Evolutionary conservation across 2,113 vertebrate genomes (phyloP).

Genomic region (Bostrychus sinensis): DNA sequence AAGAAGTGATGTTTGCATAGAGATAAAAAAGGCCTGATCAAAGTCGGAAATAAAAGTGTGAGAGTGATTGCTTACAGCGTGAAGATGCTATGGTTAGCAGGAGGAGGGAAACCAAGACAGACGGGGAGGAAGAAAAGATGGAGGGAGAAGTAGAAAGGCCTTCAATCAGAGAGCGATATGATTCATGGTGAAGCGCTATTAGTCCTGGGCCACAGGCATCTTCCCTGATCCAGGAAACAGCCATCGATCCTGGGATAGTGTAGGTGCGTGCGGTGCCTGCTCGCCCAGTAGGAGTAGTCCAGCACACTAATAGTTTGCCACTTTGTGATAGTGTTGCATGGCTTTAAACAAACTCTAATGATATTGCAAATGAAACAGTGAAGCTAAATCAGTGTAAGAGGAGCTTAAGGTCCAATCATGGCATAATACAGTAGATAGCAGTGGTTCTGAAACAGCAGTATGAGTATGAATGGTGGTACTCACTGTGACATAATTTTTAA

Average conservation of each 20-base stretch:
- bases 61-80: constrained; percentile 15
- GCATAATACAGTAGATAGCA: too few relatives aligned
- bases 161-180: constrained; percentile 31
- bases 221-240: constrained; percentile 56
- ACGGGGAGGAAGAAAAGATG: constrained; percentile 4
- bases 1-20: constrained; percentile 13
- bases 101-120: constrained; percentile 28
- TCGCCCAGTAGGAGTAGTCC: constrained; percentile 28
- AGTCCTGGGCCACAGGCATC: constrained; percentile 44
- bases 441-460: too few relatives aligned
- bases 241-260: constrained; percentile 50
- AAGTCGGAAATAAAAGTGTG: constrained; percentile 15
- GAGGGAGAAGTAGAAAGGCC: constrained; percentile 22
- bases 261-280: constrained; percentile 31
- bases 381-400: neutral
- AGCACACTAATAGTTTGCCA: constrained; percentile 17
- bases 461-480: too few relatives aligned
- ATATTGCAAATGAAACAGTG: neutral
- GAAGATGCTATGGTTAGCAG: constrained; percentile 33
- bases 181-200: constrained; percentile 53
- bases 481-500: too few relatives aligned
- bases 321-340: constrained; percentile 19
- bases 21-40: constrained; percentile 40
- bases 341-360: constrained; percentile 5
- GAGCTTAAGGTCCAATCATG: too few relatives aligned